Conservation (phyloP, 2,888 invertebrate species). For the Synanthedon andrenaeformis region DNA sequence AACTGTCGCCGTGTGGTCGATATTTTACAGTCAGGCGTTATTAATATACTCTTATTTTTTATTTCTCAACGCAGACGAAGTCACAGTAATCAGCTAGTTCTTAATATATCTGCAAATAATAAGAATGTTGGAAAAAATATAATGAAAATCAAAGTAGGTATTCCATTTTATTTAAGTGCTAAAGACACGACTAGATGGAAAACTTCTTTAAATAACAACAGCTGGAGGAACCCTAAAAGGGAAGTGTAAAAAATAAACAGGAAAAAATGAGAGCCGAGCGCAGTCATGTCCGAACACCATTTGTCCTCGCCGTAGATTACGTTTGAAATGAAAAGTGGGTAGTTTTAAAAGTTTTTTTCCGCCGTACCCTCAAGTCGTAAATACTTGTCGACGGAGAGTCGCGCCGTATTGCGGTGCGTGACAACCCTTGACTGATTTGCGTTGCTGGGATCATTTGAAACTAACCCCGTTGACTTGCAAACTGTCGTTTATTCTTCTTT, state of each 20-base stretch:
- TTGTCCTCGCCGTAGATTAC: conserved; percentile 52
- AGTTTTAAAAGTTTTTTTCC: conserved; percentile 44
- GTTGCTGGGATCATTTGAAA: conserved; percentile 15
- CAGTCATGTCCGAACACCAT: conserved; percentile 58
- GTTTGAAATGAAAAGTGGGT: conserved; percentile 62
- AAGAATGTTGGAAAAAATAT: not conserved
- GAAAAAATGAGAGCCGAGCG: conserved; percentile 19
- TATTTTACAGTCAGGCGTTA: too few relatives aligned
- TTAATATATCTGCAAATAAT: too few relatives aligned
- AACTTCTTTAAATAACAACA: too few relatives aligned
- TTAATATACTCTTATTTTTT: too few relatives aligned
- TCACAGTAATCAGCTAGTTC: too few relatives aligned
- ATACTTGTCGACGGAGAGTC: conserved; percentile 32
- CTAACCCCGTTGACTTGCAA: not conserved
- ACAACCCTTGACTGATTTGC: conserved; percentile 56
- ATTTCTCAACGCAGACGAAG: too few relatives aligned
- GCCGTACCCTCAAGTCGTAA: conserved; percentile 31
- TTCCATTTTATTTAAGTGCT: too few relatives aligned
- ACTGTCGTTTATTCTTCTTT: not conserved
- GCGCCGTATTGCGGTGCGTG: conserved; percentile 25
- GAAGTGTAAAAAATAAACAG: conserved; percentile 9
- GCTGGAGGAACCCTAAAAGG: not conserved
- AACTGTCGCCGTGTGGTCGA: too few relatives aligned
- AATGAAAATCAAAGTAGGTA: not conserved
- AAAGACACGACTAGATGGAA: too few relatives aligned